Conservation (phyloP, 2,888 invertebrate genomes). For the Chymomyza procnemis region DNA sequence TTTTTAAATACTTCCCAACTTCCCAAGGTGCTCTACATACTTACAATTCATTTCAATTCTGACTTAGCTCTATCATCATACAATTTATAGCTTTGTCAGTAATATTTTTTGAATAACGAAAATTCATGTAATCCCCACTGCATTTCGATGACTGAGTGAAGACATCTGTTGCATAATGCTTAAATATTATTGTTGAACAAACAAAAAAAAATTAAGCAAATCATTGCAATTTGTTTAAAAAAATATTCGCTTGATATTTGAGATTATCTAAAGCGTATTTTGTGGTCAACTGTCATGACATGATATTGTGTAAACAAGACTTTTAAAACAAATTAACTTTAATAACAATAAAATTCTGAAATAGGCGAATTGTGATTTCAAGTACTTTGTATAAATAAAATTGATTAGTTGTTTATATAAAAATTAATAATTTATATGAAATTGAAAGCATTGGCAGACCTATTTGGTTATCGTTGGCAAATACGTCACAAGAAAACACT, state of each 20-base stretch:
- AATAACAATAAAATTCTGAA: not conserved
- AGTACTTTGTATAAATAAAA: not conserved
- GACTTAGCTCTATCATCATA: not conserved
- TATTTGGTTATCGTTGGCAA: no score
- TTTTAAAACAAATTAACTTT: no score
- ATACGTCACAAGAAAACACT: no score
- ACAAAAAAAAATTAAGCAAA: not conserved
- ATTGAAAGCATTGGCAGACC: not conserved
- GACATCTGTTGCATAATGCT: not conserved
- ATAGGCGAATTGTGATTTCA: no score
- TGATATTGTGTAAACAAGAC: not conserved
- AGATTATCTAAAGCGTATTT: not conserved
- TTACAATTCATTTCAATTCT: no score
- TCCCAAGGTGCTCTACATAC: no score
- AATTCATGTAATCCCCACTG: conserved; percentile 11
- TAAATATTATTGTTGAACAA: not conserved
- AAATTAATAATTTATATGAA: no score
- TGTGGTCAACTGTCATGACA: not conserved
- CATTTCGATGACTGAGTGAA: not conserved
- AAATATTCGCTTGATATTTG: not conserved
- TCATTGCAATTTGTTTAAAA: not conserved
- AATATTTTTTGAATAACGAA: not conserved
- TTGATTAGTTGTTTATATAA: not conserved
- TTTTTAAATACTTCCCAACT: no score
- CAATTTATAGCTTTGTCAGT: not conserved